These are phyloP conservation scores for Sitta europaea DNA, from an alignment of 2,113 vertebrate species.

Conservation along the genomic window DNA sequence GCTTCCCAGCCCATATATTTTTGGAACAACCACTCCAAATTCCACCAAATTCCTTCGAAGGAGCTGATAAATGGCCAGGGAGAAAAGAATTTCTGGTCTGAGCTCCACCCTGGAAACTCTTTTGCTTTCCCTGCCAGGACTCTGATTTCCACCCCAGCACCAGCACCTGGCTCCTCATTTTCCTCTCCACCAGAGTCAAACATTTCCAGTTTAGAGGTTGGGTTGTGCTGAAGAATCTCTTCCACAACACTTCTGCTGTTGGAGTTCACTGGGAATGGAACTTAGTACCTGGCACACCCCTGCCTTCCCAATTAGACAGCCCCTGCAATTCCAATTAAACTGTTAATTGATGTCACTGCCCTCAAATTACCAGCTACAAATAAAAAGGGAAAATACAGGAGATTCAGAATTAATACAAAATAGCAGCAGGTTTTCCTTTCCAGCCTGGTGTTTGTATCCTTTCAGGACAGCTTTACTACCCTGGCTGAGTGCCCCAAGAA, in stretches of 20 bases:
- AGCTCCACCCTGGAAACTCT: background rate
- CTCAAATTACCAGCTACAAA: background rate
- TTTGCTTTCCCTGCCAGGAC: background rate
- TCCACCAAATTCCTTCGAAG: background rate
- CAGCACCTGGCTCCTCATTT: background rate
- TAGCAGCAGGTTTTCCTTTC: background rate
- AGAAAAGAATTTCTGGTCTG: background rate
- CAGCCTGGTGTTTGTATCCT: background rate
- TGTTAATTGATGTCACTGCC: background rate
- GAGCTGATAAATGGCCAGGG: background rate
- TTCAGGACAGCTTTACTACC: background rate
- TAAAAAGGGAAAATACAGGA: background rate
- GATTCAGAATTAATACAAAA: background rate
- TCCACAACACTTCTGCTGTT: background rate
- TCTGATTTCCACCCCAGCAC: background rate
- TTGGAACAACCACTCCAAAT: background rate
- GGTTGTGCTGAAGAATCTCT: background rate
- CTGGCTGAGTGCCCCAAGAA: background rate
- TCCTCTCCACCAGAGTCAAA: background rate
- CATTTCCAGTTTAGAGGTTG: background rate
- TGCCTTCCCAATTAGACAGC: background rate
- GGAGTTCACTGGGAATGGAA: background rate
- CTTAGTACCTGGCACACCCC: background rate
- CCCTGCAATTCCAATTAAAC: background rate
- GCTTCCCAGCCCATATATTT: background rate